These are phyloP conservation scores for Conistra vaccinii DNA, from an alignment of 2,888 invertebrate species.

Conservation along the genomic window DNA sequence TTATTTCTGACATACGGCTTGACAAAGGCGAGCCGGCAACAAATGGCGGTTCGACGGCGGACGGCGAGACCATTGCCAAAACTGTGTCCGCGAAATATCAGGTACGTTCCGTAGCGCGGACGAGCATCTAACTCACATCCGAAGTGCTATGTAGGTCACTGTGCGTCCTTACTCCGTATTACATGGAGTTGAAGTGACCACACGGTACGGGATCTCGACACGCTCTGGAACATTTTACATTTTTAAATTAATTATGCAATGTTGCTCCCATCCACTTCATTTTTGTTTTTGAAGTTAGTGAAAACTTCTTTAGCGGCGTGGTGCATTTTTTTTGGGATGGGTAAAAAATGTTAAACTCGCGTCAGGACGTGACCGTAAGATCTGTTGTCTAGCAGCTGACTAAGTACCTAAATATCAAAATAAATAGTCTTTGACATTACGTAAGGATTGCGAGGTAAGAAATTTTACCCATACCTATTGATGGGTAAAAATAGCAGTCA, in stretches of 20 bases:
- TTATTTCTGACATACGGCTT: slow-evolving; percentile 51
- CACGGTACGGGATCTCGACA: slow-evolving; percentile 17
- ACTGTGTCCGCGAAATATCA: slow-evolving; percentile 60
- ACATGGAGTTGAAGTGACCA: slow-evolving; percentile 54
- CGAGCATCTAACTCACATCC: slow-evolving; percentile 51
- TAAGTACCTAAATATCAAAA: no score
- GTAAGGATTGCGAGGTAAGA: no score
- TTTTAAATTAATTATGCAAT: slow-evolving; percentile 29
- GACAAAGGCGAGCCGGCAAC: slow-evolving; percentile 54
- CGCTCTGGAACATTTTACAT: not conserved
- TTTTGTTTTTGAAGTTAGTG: no score
- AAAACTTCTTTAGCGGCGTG: no score
- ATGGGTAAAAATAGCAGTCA: no score
- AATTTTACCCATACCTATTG: no score
- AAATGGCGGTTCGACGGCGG: slow-evolving; percentile 49
- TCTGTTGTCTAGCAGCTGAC: no score
- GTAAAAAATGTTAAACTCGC: no score
- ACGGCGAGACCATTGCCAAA: slow-evolving; percentile 57
- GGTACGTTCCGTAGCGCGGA: slow-evolving; percentile 48
- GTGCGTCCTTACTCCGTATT: slow-evolving; percentile 51
- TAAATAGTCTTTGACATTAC: no score
- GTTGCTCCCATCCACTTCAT: not conserved
- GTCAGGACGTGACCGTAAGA: no score
- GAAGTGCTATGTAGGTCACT: slow-evolving; percentile 59
- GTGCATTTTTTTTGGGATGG: no score